Percentiles rank a stretch among this genome's conserved stretches.
Conservation (phyloP, 1,140 invertebrate species). For the Leptopilina clavipes region DNA sequence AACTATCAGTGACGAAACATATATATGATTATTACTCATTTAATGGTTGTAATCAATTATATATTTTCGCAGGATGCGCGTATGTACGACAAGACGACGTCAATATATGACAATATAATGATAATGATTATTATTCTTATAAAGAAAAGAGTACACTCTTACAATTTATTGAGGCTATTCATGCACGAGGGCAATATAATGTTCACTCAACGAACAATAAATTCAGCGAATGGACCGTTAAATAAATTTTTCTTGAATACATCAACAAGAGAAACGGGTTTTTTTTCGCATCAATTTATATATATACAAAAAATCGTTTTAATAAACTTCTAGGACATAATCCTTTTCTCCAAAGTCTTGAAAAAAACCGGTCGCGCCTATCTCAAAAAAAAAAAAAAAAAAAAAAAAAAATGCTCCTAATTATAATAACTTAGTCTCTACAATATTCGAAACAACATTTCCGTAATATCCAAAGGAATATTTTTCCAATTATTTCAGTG, state of each 20-base stretch:
- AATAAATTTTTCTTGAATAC: background rate
- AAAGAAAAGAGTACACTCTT: background rate
- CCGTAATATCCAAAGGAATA: no score
- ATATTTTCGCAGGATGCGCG: slow-evolving; percentile 2
- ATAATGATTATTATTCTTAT: background rate
- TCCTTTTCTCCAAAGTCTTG: no score
- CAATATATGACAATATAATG: slow-evolving; percentile 8
- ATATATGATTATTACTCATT: background rate
- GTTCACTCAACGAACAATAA: background rate
- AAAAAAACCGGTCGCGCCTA: slow-evolving; percentile 18
- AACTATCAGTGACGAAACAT: background rate
- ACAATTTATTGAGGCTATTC: background rate
- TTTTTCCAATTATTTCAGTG: no score
- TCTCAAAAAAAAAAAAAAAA: background rate
- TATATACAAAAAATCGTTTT: no score
- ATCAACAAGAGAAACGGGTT: background rate
- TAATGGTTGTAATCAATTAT: background rate
- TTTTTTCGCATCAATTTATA: no score
- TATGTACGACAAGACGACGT: background rate
- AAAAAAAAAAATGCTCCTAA: no score
- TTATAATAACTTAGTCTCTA: background rate
- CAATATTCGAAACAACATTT: no score
- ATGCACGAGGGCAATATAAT: background rate
- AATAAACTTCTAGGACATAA: background rate
- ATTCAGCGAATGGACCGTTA: slow-evolving; percentile 8